Evolutionary conservation across 2,888 invertebrate species (phyloP), one percentile per base, ranked within the genome.

Genomic region (Portevinia maculata): DNA sequence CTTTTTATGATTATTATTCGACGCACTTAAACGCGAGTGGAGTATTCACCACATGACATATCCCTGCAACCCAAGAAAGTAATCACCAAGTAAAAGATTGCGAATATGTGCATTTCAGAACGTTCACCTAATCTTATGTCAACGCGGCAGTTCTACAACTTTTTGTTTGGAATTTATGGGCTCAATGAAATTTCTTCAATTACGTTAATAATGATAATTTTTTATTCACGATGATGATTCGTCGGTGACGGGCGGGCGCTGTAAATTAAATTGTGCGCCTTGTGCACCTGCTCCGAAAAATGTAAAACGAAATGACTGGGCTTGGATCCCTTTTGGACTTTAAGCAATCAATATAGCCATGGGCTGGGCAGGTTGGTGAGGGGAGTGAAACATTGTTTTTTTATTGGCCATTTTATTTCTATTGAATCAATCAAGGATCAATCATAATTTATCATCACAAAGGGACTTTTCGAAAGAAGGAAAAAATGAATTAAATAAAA

Each of bases 1-100:
- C 62, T 83, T 78, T 79, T 83, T 83, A 83, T 67, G 83, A 83
- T 83, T 83, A 83, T 83, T 83, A 83, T 83, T 83, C 71, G 83
- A 83, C 83, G 78, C 83, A 83, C 83, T 83, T 83, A 83, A 76
- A 83, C 60, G 41, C 48, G 32, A 17, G 53, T n/a, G n/a, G 17
- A 62, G 50, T 34, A 19, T 19, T 15, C 24, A 13, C 44, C 37
- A 9, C 15, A 60, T 55, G 73, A 78, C 67, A 73, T 78, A 78
- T 73, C 65, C 76, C 32, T 71, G 60, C 60, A 81, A 59, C 55
- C 71, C 60, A 59, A 83, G 70, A 70, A 83, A 83, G 76, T 83
- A 76, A 83, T 83, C 70, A 76, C 70, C 65, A 32, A 60, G 41
- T 28, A 74, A 11, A 21, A 53, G 70, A 59, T 50, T 34, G 75